Conservation (phyloP, 1,140 invertebrate species). For the Diachasma alloeum region DNA sequence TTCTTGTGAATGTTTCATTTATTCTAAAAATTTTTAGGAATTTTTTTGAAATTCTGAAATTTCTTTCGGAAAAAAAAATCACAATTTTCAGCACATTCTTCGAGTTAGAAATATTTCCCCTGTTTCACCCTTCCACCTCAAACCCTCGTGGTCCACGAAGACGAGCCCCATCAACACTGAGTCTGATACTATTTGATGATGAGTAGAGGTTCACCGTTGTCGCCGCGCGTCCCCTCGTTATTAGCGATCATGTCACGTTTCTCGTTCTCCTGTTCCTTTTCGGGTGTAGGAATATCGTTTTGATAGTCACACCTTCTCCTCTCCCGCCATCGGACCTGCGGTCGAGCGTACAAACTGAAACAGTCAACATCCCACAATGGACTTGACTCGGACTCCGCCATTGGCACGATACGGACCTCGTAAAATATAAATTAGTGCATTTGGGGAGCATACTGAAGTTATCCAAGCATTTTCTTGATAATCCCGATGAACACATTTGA, state of each 20-base stretch:
- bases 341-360: slow-evolving; percentile 69
- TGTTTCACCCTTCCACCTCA: too few relatives aligned
- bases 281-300: slow-evolving; percentile 49
- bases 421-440: neutral
- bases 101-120: neutral
- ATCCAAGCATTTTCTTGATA: neutral
- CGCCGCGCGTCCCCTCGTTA: slow-evolving; percentile 23
- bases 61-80: too few relatives aligned
- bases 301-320: slow-evolving; percentile 71
- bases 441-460: neutral
- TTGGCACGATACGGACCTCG: slow-evolving; percentile 54
- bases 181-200: slow-evolving; percentile 44
- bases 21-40: too few relatives aligned
- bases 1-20: too few relatives aligned
- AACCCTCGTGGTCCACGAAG: neutral
- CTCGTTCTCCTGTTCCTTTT: slow-evolving; percentile 17
- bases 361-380: slow-evolving; percentile 61
- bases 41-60: too few relatives aligned
- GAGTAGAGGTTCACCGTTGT: slow-evolving; percentile 33
- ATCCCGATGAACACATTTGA: neutral
- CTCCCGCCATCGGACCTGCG: slow-evolving; percentile 65
- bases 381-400: slow-evolving; percentile 55
- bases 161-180: slow-evolving; percentile 45
- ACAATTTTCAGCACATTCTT: neutral
- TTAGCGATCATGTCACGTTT: slow-evolving; percentile 24